phyloP scores from a whole-genome alignment of 2,888 invertebrate species.

The Heliconius ethilla region DNA sequence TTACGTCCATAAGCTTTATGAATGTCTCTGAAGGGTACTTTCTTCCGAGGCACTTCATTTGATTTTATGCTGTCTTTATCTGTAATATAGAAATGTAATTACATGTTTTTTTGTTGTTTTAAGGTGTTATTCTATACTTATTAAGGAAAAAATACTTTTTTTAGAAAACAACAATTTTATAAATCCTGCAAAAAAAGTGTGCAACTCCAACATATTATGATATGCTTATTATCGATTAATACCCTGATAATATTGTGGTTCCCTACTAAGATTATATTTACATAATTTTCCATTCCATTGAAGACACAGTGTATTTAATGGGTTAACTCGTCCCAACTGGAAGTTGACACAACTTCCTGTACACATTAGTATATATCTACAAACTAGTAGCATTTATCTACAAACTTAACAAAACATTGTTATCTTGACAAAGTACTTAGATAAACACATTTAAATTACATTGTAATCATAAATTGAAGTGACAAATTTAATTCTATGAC shows the following conservation, averaged over 20 bases:
- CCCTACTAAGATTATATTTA: not conserved
- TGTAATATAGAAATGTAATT: constrained; percentile 43
- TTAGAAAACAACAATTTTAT: not conserved
- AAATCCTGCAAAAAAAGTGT: not conserved
- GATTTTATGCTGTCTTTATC: constrained; percentile 70
- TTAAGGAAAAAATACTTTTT: no score
- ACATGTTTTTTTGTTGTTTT: not conserved
- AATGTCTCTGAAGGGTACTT: constrained; percentile 85
- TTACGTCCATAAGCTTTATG: constrained; percentile 86
- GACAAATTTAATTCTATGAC: not conserved
- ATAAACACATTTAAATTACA: not conserved
- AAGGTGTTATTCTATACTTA: not conserved
- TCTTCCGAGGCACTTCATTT: constrained; percentile 72
- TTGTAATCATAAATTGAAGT: not conserved
- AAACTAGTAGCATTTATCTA: not conserved
- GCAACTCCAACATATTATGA: not conserved
- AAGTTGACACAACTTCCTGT: not conserved
- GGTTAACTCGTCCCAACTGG: not conserved
- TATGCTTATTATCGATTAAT: not conserved
- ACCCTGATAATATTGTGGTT: not conserved
- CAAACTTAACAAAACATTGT: not conserved
- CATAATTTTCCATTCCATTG: not conserved
- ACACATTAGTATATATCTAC: not conserved
- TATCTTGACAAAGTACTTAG: not conserved
- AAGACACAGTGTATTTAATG: not conserved